Evolutionary conservation across 2,113 vertebrate species (phyloP), one percentile per base, ranked within the genome.

Genomic region (Anolis carolinensis): DNA sequence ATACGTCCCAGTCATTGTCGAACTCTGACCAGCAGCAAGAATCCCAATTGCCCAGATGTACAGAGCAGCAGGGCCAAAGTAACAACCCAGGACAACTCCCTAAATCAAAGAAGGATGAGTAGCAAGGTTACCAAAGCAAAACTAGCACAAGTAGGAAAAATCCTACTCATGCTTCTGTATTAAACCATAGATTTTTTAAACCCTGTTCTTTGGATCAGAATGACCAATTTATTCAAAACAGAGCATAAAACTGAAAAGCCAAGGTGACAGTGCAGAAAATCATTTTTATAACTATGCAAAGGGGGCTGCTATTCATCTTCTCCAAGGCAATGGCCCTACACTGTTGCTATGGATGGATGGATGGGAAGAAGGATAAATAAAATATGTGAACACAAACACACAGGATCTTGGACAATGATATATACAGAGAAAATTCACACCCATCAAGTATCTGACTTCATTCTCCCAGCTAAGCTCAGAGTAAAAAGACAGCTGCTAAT

Each of bases 1-100:
- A 90, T 99, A 99, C 0, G 98, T 99, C 70, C 98, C 98, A 0
- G 98, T 99, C 98, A 99, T 99, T 21, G 98, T 99, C 36, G 98
- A 99, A 95, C 98, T 99, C 96, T 99, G 98, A 34, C 98, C 98
- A 0, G 98, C 98, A 18, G 98, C 98, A 32, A 99, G 96, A 93
- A 99, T 99, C 10, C 98, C 98, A 0, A 99, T 94, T 0, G 98
- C 98, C 98, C 98, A 99, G 92, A 99, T 99, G 84, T 99, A 99
- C 76, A 99, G 96, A 0, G 98, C 97, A 0, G 97, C 98, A 0
- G 98, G 97, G 39, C 98, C 98, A 0, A 99, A 99, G 93, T 98
- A 98, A 81, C 98, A 99, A 2, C 98, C 98, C 91, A 99, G 90
- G 0, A 99, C 97, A 0, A 97, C 97, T 0, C 98, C 98, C 98